phyloP scores from a whole-genome alignment of 2,888 invertebrate genomes.

The Machimus atricapillus region DNA sequence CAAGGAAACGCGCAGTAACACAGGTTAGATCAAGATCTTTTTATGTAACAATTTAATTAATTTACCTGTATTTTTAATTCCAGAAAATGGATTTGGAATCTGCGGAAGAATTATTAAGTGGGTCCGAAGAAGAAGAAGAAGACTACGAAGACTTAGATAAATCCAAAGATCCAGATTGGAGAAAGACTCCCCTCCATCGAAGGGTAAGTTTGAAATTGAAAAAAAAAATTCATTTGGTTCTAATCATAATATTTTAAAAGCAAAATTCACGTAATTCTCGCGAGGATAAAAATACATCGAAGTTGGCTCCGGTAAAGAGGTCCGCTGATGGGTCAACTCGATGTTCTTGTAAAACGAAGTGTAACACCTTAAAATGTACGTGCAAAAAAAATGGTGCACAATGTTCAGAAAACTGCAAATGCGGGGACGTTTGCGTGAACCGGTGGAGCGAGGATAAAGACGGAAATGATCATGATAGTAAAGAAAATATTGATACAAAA shows the following conservation, averaged over 20 bases:
- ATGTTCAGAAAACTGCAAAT: constrained; percentile 64
- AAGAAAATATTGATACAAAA: neutral
- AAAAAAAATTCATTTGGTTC: neutral
- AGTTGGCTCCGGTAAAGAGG: constrained; percentile 62
- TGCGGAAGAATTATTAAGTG: neutral
- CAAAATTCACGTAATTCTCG: neutral
- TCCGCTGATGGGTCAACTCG: constrained; percentile 67
- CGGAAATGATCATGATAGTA: neutral
- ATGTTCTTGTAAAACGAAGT: constrained; percentile 69
- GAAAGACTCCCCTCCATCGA: constrained; percentile 66
- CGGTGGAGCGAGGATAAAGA: constrained; percentile 34
- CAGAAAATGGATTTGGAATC: neutral
- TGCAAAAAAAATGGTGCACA: constrained; percentile 66
- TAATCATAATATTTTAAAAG: neutral
- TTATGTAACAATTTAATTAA: neutral
- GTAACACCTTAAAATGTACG: constrained; percentile 67
- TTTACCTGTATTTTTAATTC: neutral
- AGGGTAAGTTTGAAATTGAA: neutral
- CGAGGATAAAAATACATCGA: neutral
- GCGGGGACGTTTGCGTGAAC: neutral
- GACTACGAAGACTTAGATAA: constrained; percentile 50
- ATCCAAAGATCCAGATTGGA: constrained; percentile 73
- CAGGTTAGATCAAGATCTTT: neutral
- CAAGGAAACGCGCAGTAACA: neutral
- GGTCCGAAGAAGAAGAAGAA: constrained; percentile 51